A percentile compares a stretch with the other conserved stretches of the same genome.
These are phyloP conservation scores for Natrix natrix DNA, from an alignment of 2,797 vertebrate species.

Conservation along the genomic window DNA sequence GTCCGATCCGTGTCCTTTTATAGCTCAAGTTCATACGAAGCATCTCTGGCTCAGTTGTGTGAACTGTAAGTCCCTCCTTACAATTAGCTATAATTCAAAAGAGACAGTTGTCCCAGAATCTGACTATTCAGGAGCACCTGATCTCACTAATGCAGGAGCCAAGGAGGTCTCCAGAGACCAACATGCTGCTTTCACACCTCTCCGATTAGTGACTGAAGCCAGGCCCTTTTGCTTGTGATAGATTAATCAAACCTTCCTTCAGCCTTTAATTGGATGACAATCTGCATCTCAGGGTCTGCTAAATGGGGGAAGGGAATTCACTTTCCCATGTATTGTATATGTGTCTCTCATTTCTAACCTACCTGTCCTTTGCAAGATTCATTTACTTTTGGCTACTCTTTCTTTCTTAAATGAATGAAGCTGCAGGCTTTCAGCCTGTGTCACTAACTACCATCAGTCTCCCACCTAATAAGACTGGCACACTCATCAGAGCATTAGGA, in stretches of 20 bases:
- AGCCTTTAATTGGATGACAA: slow-evolving; percentile 77
- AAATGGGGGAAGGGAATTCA: slow-evolving; percentile 53
- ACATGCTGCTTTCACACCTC: slow-evolving; percentile 64
- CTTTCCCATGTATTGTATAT: slow-evolving; percentile 52
- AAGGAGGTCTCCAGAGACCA: slow-evolving; percentile 61
- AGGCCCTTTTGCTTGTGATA: slow-evolving; percentile 65
- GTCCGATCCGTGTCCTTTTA: not conserved
- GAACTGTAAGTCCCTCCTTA: slow-evolving; percentile 27
- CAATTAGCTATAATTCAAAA: slow-evolving; percentile 67
- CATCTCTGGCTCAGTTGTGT: slow-evolving; percentile 27
- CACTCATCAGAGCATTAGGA: slow-evolving; percentile 63
- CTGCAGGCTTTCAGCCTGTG: slow-evolving; percentile 62
- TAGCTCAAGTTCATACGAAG: slow-evolving; percentile 25
- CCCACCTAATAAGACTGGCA: slow-evolving; percentile 64
- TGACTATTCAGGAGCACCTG: slow-evolving; percentile 61
- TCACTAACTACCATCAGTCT: slow-evolving; percentile 64
- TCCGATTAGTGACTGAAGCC: slow-evolving; percentile 65
- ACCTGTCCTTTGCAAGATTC: slow-evolving; percentile 45
- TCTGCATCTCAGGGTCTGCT: slow-evolving; percentile 66
- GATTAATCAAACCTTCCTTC: slow-evolving; percentile 77
- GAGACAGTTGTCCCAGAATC: slow-evolving; percentile 62
- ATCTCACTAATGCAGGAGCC: slow-evolving; percentile 58
- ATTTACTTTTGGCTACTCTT: slow-evolving; percentile 62
- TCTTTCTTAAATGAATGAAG: slow-evolving; percentile 66
- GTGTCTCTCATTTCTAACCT: slow-evolving; percentile 59